Conservation (phyloP, 2,888 invertebrate species). For the Ophioninae sp. region DNA sequence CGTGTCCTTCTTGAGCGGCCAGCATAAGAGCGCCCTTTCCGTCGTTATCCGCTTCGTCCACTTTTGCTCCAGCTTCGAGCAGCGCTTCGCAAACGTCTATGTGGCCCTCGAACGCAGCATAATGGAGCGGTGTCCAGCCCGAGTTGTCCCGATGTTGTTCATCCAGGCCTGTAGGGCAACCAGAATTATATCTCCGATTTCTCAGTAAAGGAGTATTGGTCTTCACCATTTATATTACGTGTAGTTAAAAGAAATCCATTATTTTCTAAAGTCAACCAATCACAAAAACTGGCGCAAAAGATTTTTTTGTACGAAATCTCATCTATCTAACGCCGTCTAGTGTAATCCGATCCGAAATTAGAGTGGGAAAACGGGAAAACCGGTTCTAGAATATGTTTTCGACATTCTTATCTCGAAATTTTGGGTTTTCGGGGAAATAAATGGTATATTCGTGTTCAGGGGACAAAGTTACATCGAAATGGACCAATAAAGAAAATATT, state of each 20-base stretch:
- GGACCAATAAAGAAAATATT: too few relatives aligned
- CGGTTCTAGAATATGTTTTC: too few relatives aligned
- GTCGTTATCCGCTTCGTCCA: slow-evolving; percentile 95
- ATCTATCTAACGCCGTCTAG: too few relatives aligned
- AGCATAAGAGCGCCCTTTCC: slow-evolving; percentile 94
- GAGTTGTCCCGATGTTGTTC: slow-evolving; percentile 96
- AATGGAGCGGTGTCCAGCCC: slow-evolving; percentile 98
- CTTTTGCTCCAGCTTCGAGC: slow-evolving; percentile 93
- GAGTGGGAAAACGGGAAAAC: too few relatives aligned
- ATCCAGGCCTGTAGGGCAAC: slow-evolving; percentile 84
- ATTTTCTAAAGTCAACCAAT: too few relatives aligned
- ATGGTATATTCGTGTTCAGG: too few relatives aligned
- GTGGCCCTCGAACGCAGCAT: slow-evolving; percentile 97
- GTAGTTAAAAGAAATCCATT: background rate
- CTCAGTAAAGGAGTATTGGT: background rate
- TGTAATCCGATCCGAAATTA: too few relatives aligned
- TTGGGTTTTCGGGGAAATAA: too few relatives aligned
- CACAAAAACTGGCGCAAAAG: too few relatives aligned
- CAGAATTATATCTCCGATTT: background rate
- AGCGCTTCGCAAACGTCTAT: slow-evolving; percentile 90
- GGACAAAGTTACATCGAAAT: too few relatives aligned
- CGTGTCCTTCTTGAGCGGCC: slow-evolving; percentile 94
- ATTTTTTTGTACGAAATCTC: too few relatives aligned
- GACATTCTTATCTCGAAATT: too few relatives aligned
- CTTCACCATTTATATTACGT: background rate